Evolutionary conservation across 2,113 vertebrate genomes (phyloP).

Genomic region (Cynopterus brachyotis): DNA sequence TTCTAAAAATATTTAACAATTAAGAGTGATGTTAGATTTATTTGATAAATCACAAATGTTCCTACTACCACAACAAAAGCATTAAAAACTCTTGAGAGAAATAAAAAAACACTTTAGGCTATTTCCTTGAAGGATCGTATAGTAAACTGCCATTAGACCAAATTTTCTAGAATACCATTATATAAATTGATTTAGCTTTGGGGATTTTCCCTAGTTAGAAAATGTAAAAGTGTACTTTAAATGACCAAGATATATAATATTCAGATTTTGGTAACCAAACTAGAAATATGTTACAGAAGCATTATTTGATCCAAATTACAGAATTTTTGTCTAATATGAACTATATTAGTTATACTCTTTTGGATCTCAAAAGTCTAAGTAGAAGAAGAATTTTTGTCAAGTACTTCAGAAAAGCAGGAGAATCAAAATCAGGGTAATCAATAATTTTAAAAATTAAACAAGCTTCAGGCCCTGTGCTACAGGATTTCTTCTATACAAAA

Average conservation of each 20-base stretch:
- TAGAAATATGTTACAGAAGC: background rate
- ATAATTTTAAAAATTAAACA: conserved; percentile 44
- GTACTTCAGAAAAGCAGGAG: conserved; percentile 69
- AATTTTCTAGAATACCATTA: background rate
- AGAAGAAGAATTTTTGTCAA: conserved; percentile 55
- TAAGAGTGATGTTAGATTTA: background rate
- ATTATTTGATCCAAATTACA: background rate
- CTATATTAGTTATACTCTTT: background rate
- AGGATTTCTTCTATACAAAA: conserved; percentile 79
- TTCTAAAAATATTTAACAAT: conserved; percentile 34
- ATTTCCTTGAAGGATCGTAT: background rate
- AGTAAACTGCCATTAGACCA: background rate
- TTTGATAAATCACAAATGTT: background rate
- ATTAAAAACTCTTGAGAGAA: background rate
- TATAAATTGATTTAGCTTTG: background rate
- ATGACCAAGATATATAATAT: background rate
- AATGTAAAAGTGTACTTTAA: background rate
- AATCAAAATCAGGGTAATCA: conserved; percentile 60
- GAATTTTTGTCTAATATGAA: background rate
- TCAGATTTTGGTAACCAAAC: background rate
- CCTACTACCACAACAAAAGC: background rate
- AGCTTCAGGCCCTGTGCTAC: conserved; percentile 85
- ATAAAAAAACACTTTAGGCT: background rate
- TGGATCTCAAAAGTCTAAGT: background rate
- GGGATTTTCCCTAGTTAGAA: background rate